Base-by-base conservation (phyloP, 2,888 invertebrate genomes). In the Petrolisthes manimaculis region DNA sequence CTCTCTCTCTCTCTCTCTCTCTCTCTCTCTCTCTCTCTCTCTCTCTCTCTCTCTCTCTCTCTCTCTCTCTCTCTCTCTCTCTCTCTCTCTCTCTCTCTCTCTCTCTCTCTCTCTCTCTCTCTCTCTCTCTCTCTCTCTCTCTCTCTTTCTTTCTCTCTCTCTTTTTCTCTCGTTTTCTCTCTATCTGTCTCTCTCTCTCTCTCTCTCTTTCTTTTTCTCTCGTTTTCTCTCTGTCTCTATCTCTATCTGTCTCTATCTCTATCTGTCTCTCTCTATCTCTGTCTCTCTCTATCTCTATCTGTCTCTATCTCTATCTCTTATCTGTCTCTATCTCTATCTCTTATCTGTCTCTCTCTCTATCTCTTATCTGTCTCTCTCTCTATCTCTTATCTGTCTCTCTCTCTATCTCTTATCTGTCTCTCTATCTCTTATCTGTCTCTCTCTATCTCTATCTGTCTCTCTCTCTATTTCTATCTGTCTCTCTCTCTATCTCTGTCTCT, bases 1-100 rank as follows among this genome's bases (percentile, higher is more conserved):
- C 83, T 83, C 82, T 82, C 82, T 69, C 69, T 69, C 69, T 82
- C 82, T 54, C 56, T 81, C 81, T 81, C 82, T 69, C 69, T 53
- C 69, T 69, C 51, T 82, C 69, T 69, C 69, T 51, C 51, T 55
- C 79, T 55, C 79, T n/a, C 56, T n/a, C 56, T 55, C 79, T 55
- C 79, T n/a, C n/a, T 55, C 56, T n/a, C 79, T n/a, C 79, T n/a
- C 79, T 55, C 79, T 8, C 21, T n/a, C 21, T 21, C 56, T 79
- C 56, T 21, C 14, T n/a, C n/a, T 74, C n/a, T 74, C 14, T 74
- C 21, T 74, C 14, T n/a, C 14, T 74, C 21, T n/a, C 21, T 21
- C 21, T n/a, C n/a, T 21, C 21, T 12, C 21, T 12, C 21, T 12
- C 21, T n/a, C 74, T 74, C 14, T 74, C 74, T 74, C 74, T 74